A percentile compares a stretch with the other conserved stretches of the same genome.
phyloP scores from a whole-genome alignment of 1,140 invertebrate genomes.

The Halictus rubicundus region DNA sequence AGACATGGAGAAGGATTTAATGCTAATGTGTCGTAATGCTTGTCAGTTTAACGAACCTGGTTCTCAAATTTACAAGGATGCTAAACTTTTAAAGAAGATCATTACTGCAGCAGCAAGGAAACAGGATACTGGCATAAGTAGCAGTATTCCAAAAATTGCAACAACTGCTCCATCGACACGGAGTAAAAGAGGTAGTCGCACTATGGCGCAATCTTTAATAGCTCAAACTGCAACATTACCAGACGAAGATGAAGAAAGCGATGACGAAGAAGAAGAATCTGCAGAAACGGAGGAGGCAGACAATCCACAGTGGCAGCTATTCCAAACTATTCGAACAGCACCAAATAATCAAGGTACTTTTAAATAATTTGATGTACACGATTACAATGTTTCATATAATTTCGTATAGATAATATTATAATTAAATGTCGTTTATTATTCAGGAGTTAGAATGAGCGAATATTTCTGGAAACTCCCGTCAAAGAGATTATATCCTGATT shows the following conservation, averaged over 20 bases:
- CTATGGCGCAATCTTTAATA: slow-evolving; percentile 78
- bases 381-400: neutral
- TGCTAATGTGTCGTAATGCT: slow-evolving; percentile 96
- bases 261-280: slow-evolving; percentile 84
- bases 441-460: slow-evolving; percentile 88
- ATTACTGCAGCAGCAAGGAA: slow-evolving; percentile 80
- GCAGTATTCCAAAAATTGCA: slow-evolving; percentile 64
- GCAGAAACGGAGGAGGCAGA: slow-evolving; percentile 84
- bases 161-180: slow-evolving; percentile 78
- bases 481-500: slow-evolving; percentile 95
- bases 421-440: neutral
- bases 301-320: slow-evolving; percentile 90
- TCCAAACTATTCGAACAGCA: slow-evolving; percentile 88
- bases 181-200: slow-evolving; percentile 80
- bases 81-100: slow-evolving; percentile 92
- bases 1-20: slow-evolving; percentile 95
- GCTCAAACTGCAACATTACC: slow-evolving; percentile 78
- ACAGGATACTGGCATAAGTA: slow-evolving; percentile 70
- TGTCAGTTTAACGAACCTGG: slow-evolving; percentile 98
- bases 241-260: slow-evolving; percentile 83
- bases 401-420: neutral
- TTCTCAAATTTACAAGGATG: slow-evolving; percentile 98
- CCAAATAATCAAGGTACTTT: slow-evolving; percentile 84
- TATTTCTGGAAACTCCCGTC: slow-evolving; percentile 96
- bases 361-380: neutral